Conservation (phyloP, 2,113 vertebrate genomes). For the Capreolus pygargus region DNA sequence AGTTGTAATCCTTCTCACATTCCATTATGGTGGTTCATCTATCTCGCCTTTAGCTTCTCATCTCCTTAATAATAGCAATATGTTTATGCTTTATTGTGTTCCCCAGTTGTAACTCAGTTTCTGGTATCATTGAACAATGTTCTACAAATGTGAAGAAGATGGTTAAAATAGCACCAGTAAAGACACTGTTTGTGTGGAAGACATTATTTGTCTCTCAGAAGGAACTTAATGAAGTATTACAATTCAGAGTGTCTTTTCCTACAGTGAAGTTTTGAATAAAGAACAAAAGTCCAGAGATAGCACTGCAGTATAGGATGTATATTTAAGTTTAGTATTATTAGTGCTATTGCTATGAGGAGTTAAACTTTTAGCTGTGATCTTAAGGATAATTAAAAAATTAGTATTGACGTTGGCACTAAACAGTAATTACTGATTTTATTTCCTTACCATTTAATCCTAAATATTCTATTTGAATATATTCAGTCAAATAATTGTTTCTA, state of each 20-base stretch:
- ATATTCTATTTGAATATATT: conserved; percentile 21
- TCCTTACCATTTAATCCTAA: conserved; percentile 34
- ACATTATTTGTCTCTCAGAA: neutral
- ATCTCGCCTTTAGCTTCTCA: neutral
- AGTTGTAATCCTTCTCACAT: neutral
- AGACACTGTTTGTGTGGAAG: neutral
- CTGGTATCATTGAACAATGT: neutral
- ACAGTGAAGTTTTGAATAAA: neutral
- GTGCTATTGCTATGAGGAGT: neutral
- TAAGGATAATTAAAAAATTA: conserved; percentile 22
- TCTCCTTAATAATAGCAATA: neutral
- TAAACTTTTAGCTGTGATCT: conserved; percentile 30
- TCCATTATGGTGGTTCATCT: neutral
- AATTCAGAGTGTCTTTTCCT: neutral
- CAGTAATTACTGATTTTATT: conserved; percentile 28
- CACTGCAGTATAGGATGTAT: neutral
- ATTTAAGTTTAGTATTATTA: conserved; percentile 2
- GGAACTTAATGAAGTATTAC: neutral
- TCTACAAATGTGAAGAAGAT: neutral
- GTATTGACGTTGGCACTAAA: conserved; percentile 3
- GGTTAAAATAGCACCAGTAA: neutral
- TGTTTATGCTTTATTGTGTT: neutral
- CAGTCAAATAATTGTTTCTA: conserved; percentile 38
- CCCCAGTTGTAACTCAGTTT: neutral
- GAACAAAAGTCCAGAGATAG: neutral